Conservation (phyloP, 2,888 invertebrate species). For the Zygothrica quintamaculata region DNA sequence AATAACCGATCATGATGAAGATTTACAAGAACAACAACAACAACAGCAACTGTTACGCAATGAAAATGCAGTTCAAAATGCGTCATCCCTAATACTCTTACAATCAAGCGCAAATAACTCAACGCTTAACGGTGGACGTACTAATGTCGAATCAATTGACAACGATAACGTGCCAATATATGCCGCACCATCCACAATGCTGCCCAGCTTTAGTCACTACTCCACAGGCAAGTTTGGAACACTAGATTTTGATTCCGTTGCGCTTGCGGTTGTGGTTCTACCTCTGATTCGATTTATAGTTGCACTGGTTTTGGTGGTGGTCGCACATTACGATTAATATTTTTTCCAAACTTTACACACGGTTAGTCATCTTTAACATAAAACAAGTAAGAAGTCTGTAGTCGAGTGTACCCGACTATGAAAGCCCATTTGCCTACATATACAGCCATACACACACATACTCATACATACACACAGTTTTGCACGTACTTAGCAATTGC, state of each 20-base stretch:
- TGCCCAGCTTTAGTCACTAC: slow-evolving; percentile 89
- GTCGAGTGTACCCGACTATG: no score
- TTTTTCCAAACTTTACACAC: no score
- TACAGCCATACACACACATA: no score
- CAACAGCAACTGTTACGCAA: slow-evolving; percentile 30
- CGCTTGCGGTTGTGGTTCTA: no score
- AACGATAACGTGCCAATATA: slow-evolving; percentile 64
- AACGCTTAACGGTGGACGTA: slow-evolving; percentile 29
- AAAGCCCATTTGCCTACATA: no score
- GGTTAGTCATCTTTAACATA: no score
- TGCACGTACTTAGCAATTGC: no score
- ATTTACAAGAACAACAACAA: slow-evolving; percentile 25
- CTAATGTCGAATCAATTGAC: slow-evolving; percentile 48
- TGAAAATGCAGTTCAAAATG: no score
- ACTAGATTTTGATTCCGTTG: background rate
- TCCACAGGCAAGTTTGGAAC: slow-evolving; percentile 87
- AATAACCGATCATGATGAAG: slow-evolving; percentile 28
- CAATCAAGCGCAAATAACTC: slow-evolving; percentile 85
- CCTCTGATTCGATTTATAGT: no score
- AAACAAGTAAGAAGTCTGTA: no score
- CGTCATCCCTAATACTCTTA: slow-evolving; percentile 85
- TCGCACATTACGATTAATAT: no score
- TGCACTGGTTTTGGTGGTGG: slow-evolving; percentile 38
- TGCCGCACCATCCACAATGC: slow-evolving; percentile 87
- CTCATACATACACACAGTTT: no score